phyloP scores from a whole-genome alignment of 2,888 invertebrate species.

The Xylota segnis region DNA sequence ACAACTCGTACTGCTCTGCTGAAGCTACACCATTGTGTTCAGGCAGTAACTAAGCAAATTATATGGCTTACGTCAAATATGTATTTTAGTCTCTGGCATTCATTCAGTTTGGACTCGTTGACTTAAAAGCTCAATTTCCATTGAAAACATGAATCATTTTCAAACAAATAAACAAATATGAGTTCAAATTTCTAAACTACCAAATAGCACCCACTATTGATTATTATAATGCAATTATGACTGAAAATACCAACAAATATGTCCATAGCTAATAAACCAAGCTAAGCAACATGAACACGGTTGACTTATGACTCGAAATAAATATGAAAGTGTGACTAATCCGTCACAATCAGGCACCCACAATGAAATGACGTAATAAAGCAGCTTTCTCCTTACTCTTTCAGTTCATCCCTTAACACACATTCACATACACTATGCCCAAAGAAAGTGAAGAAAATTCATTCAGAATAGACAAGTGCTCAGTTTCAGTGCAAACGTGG shows the following conservation, averaged over 20 bases:
- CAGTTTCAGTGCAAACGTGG: conserved; percentile 30
- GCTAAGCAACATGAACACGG: background rate
- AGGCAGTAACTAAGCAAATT: no score
- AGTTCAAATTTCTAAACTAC: background rate
- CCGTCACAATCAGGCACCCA: background rate
- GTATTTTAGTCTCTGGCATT: no score
- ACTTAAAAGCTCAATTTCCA: no score
- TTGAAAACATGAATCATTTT: no score
- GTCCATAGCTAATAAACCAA: background rate
- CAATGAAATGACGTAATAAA: conserved; percentile 1
- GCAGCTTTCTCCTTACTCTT: background rate
- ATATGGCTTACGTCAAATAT: no score
- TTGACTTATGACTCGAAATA: background rate
- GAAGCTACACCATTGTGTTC: no score
- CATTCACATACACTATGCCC: background rate
- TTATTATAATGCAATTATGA: conserved; percentile 13
- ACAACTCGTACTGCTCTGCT: no score
- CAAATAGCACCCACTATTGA: background rate
- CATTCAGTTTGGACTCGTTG: no score
- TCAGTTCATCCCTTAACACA: background rate
- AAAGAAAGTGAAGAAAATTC: background rate
- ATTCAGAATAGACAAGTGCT: background rate
- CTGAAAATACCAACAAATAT: background rate
- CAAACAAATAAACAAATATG: background rate
- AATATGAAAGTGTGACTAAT: conserved; percentile 5